Evolutionary conservation across 2,888 invertebrate genomes (phyloP).

Genomic region (Eupithecia subfuscata): DNA sequence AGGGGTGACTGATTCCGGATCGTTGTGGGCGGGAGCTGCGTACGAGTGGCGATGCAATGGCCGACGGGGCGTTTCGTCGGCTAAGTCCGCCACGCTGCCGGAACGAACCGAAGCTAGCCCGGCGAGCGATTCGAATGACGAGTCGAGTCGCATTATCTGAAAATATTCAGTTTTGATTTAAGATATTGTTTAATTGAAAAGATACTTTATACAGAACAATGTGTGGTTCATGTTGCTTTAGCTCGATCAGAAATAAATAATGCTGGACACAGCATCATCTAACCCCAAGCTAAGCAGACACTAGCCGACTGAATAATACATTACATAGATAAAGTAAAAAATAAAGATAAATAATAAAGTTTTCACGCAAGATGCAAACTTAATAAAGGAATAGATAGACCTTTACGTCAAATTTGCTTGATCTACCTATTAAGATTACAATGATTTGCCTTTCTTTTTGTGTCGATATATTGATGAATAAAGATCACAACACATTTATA

Average conservation of each 20-base stretch:
- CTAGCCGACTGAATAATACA: no score
- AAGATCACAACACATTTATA: background rate
- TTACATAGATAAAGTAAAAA: no score
- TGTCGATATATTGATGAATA: background rate
- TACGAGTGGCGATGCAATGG: slow-evolving; percentile 80
- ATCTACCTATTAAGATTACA: background rate
- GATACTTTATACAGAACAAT: background rate
- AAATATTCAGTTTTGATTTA: background rate
- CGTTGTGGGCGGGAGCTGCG: slow-evolving; percentile 79
- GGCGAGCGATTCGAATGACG: slow-evolving; percentile 89
- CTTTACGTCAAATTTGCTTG: background rate
- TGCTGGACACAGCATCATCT: no score
- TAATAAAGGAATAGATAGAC: background rate
- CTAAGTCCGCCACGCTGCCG: slow-evolving; percentile 93
- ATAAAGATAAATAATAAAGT: background rate
- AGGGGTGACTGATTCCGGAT: slow-evolving; percentile 83
- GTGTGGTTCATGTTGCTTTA: background rate
- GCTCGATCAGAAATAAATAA: background rate
- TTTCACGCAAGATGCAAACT: background rate
- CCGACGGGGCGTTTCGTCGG: slow-evolving; percentile 84
- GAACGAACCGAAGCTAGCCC: slow-evolving; percentile 88
- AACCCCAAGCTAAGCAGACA: no score
- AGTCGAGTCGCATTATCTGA: slow-evolving; percentile 92
- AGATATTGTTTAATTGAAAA: background rate
- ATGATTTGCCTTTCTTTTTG: background rate